Evolutionary conservation across 2,113 vertebrate genomes (phyloP).

Genomic region (Strix uralensis): DNA sequence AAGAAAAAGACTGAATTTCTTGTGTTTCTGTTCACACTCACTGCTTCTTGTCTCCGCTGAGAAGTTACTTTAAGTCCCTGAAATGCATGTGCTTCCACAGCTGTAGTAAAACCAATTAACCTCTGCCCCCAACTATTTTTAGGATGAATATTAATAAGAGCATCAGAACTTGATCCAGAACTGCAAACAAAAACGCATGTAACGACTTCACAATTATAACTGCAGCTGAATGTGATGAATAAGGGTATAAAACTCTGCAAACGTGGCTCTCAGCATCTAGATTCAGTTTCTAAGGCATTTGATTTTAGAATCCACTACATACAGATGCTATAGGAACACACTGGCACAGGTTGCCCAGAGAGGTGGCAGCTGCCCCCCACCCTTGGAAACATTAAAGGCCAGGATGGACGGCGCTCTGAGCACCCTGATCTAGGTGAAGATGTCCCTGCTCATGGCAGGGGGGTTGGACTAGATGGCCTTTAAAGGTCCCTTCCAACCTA

Average conservation of each 20-base stretch:
- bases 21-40: neutral
- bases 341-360: rapidly evolving
- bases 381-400: neutral
- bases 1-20: neutral
- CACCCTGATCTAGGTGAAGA: rapidly evolving
- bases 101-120: neutral
- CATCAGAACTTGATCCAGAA: neutral
- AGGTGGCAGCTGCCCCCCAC: neutral
- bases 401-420: rapidly evolving
- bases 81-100: neutral
- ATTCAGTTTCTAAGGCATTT: neutral
- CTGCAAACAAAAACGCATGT: neutral
- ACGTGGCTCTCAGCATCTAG: neutral
- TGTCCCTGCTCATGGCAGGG: neutral
- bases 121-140: neutral
- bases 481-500: neutral
- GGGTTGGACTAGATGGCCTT: rapidly evolving
- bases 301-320: neutral
- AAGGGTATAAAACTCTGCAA: neutral
- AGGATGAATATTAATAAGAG: neutral
- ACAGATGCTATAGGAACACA: neutral
- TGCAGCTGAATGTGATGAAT: neutral
- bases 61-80: neutral
- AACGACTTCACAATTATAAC: neutral
- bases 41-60: neutral